Conservation (phyloP, 2,888 invertebrate genomes). For the Spilarctia lutea region DNA sequence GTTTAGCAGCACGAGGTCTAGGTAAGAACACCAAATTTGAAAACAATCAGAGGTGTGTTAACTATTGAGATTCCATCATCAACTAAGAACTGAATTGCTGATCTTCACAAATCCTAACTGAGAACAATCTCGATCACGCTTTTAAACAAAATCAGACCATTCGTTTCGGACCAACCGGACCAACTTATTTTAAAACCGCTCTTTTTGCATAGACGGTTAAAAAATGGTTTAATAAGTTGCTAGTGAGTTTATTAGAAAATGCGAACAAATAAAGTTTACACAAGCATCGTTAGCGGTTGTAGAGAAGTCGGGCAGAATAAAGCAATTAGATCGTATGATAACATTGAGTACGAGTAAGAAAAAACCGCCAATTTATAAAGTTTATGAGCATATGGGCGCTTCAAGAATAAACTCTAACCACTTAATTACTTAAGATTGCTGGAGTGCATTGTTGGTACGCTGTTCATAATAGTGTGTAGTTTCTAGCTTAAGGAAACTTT, state of each 20-base stretch:
- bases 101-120: no score
- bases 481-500: neutral
- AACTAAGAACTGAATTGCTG: no score
- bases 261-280: conserved; percentile 39
- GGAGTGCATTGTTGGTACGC: conserved; percentile 16
- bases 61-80: no score
- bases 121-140: no score
- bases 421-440: conserved; percentile 43
- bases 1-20: no score
- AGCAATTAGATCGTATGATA: conserved; percentile 54
- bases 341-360: conserved; percentile 45
- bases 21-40: no score
- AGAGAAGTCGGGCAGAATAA: conserved; percentile 43
- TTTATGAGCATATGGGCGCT: conserved; percentile 30
- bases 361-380: conserved; percentile 40
- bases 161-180: no score
- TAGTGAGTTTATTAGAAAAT: conserved; percentile 43
- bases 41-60: no score
- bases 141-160: no score
- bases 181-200: neutral
- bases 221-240: neutral
- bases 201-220: no score
- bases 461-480: neutral
- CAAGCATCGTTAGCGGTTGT: conserved; percentile 45
- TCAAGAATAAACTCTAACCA: conserved; percentile 41